phyloP scores from a whole-genome alignment of 2,888 invertebrate genomes.

The Scaptomyza reducta region DNA sequence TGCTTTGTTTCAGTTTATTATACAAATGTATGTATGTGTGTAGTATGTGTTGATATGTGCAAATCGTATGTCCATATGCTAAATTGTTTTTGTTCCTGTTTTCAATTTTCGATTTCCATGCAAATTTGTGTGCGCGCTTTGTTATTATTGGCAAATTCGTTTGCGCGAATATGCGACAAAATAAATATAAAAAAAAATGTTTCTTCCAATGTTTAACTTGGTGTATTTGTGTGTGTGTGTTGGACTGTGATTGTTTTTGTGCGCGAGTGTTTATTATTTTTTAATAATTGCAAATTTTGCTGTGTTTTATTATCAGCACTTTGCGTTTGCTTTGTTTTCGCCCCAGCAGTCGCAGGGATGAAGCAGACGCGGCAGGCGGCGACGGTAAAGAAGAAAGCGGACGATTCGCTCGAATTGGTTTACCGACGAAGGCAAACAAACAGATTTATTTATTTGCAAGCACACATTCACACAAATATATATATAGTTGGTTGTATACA shows the following conservation, averaged over 20 bases:
- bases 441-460: conserved; percentile 40
- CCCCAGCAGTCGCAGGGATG: conserved; percentile 28
- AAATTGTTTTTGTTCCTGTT: conserved; percentile 43
- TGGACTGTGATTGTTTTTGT: conserved; percentile 25
- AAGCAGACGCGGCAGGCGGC: conserved; percentile 8
- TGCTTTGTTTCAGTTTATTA: conserved; percentile 33
- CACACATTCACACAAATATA: conserved; percentile 1
- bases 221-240: conserved; percentile 16
- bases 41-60: background rate
- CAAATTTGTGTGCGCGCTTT: conserved; percentile 51
- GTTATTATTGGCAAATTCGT: conserved; percentile 31
- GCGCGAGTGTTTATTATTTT: conserved; percentile 62
- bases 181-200: conserved; percentile 13
- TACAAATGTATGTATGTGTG: conserved; percentile 2
- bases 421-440: conserved; percentile 38
- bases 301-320: conserved; percentile 66
- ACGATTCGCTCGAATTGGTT: conserved; percentile 68
- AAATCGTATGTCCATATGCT: conserved; percentile 26
- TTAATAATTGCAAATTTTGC: conserved; percentile 63
- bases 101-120: conserved; percentile 50
- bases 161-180: conserved; percentile 25
- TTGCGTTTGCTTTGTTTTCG: conserved; percentile 57
- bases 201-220: background rate
- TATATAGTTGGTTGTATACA: conserved; percentile 22
- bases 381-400: conserved; percentile 54